Evolutionary conservation across 1,140 invertebrate species (phyloP), one percentile per base, ranked within the genome.

Genomic region (Tetragonula clypearis): DNA sequence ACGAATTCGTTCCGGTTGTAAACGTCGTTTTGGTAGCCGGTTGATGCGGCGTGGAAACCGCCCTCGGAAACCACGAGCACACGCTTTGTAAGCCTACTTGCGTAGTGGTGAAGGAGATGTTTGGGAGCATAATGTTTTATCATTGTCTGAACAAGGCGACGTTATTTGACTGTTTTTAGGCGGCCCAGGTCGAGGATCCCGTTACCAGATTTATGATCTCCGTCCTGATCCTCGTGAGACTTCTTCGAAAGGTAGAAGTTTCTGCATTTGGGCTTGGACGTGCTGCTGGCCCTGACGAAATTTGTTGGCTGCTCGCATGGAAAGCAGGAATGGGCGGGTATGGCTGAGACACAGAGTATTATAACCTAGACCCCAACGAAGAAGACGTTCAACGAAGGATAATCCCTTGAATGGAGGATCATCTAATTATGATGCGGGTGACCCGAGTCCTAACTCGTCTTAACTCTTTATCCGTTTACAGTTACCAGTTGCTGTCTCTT

Each of bases 401-500:
- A 91, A 93, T 93, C 92, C 91, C 86, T 58, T 69, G 87, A 92
- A 91, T 92, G 86, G 86, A 90, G 86, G 85, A 91, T 93, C 92
- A 91, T 93, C 90, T 91, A 93, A 93, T 93, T 93, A 93, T 82
- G 74, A 76, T 86, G 82, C 89, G 92, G 87, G 92, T 93, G 90
- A 93, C 91, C 90, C 85, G 72, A 81, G 68, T 26, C 75, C 78
- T n/a, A n/a, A n/a, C n/a, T 69, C 82, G 66, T 85, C 79, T 89
- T 90, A 85, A 76, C 88, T 90, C 69, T 76, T 86, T 79, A 69
- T 86, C 79, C 76, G 35, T 41, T 49, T 49, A 8, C 0, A 49
- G 41, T 49, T 49, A 84, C 19, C 26, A 79, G 72, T 35, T 35
- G 3, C 26, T 79, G 72, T 58, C n/a, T 74, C 30, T 65, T 49